These are phyloP conservation scores for Phalacrocorax aristotelis DNA, from an alignment of 2,113 vertebrate species.

Conservation along the genomic window DNA sequence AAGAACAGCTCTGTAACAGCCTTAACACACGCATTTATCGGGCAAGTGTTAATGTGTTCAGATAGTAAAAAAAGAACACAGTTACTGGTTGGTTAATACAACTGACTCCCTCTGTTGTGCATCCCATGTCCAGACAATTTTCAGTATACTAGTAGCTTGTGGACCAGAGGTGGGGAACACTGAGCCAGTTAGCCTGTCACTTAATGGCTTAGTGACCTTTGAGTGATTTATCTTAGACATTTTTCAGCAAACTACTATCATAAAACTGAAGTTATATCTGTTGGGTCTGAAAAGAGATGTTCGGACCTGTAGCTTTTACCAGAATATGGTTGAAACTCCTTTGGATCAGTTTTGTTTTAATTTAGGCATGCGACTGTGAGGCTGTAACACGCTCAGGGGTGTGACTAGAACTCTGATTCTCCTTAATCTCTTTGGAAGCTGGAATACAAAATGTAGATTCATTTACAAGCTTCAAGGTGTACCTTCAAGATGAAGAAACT, in stretches of 20 bases:
- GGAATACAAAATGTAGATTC: not conserved
- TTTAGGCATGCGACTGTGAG: not conserved
- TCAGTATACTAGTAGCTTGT: not conserved
- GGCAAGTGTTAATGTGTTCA: no score
- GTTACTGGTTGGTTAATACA: not conserved
- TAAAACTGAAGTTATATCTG: constrained; percentile 8
- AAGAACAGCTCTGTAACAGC: not conserved
- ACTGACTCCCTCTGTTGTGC: accelerated
- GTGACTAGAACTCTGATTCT: not conserved
- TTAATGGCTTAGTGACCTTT: not conserved
- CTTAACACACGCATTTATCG: no score
- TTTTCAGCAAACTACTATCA: constrained; percentile 2
- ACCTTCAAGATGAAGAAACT: not conserved
- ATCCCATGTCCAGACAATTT: not conserved
- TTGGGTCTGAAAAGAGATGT: constrained; percentile 7
- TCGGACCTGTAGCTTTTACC: not conserved
- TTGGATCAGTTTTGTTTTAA: not conserved
- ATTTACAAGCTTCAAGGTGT: not conserved
- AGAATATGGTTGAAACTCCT: not conserved
- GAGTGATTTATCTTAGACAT: not conserved
- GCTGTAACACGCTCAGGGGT: not conserved
- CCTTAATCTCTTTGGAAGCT: not conserved
- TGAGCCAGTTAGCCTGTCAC: not conserved
- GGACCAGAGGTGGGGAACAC: not conserved
- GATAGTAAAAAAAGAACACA: not conserved